Evolutionary conservation across 2,797 vertebrate species (phyloP).

Genomic region (Protosalanx chinensis): DNA sequence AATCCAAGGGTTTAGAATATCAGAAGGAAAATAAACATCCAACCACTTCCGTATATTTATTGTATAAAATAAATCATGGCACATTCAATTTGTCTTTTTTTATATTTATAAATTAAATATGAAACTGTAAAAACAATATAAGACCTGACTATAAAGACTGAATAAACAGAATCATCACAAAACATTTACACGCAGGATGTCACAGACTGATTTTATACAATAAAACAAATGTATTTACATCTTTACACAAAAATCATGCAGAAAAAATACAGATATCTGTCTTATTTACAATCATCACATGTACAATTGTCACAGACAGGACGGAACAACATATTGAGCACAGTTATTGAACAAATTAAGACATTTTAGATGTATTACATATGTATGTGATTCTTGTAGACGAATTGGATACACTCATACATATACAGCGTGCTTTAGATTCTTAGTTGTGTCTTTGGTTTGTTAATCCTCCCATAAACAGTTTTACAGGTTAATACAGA

Average conservation of each 20-base stretch:
- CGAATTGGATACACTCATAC: conserved; percentile 14
- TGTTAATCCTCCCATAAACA: too few relatives aligned
- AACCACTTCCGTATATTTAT: conserved; percentile 60
- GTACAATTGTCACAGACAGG: conserved; percentile 46
- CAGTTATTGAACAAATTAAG: conserved; percentile 42
- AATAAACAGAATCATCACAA: conserved; percentile 46
- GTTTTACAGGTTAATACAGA: too few relatives aligned
- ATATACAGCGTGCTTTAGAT: background rate
- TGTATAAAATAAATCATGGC: conserved; percentile 60
- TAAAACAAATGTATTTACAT: conserved; percentile 54
- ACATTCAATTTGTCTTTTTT: conserved; percentile 33
- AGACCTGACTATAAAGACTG: conserved; percentile 27
- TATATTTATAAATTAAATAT: conserved; percentile 58
- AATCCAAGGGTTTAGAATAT: background rate
- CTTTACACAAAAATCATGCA: conserved; percentile 48
- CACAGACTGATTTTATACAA: conserved; percentile 43
- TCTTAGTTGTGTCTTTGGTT: conserved; percentile 2
- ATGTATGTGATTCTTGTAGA: background rate
- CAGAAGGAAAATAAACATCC: background rate
- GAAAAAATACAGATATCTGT: conserved; percentile 54
- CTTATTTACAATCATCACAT: conserved; percentile 52
- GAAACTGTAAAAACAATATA: conserved; percentile 39
- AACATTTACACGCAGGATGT: conserved; percentile 53
- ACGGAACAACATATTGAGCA: conserved; percentile 62
- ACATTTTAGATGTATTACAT: conserved; percentile 3